These are phyloP conservation scores for Megaceryle maxima DNA, from an alignment of 2,113 vertebrate genomes.

Conservation along the genomic window DNA sequence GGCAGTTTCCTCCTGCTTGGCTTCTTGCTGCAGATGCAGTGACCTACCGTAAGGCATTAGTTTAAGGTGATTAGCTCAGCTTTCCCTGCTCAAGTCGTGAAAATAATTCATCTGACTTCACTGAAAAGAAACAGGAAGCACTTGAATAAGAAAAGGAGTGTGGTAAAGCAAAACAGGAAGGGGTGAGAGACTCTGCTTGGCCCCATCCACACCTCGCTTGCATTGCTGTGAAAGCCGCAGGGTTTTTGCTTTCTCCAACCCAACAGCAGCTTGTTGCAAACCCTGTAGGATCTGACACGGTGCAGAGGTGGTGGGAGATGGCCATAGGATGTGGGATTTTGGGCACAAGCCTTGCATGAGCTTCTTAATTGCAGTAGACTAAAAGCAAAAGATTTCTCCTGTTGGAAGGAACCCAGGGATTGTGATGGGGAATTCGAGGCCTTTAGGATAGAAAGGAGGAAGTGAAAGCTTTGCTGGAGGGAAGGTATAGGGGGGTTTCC, in stretches of 20 bases:
- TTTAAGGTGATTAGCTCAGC: background rate
- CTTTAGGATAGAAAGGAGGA: background rate
- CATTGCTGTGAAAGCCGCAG: background rate
- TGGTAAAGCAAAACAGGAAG: slow-evolving; percentile 49
- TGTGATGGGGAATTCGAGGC: background rate
- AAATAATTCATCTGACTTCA: slow-evolving; percentile 30
- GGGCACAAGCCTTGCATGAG: background rate
- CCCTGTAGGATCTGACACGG: background rate
- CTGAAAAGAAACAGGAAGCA: slow-evolving; percentile 28
- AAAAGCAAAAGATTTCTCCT: background rate
- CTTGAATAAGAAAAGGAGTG: slow-evolving; percentile 36
- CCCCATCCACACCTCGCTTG: background rate
- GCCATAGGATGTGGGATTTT: background rate
- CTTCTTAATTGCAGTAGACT: background rate
- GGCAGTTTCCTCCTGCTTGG: background rate
- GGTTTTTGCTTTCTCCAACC: background rate
- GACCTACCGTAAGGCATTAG: background rate
- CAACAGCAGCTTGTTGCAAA: background rate
- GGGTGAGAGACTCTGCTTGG: slow-evolving; percentile 6
- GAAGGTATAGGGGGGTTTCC: slow-evolving; percentile 5
- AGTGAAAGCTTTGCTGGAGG: background rate
- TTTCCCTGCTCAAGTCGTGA: background rate
- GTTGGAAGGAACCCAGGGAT: background rate
- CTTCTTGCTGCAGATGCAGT: background rate
- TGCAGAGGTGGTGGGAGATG: background rate